These are phyloP conservation scores for Sterrhoptilus dennistouni DNA, from an alignment of 2,113 vertebrate species.

Conservation along the genomic window DNA sequence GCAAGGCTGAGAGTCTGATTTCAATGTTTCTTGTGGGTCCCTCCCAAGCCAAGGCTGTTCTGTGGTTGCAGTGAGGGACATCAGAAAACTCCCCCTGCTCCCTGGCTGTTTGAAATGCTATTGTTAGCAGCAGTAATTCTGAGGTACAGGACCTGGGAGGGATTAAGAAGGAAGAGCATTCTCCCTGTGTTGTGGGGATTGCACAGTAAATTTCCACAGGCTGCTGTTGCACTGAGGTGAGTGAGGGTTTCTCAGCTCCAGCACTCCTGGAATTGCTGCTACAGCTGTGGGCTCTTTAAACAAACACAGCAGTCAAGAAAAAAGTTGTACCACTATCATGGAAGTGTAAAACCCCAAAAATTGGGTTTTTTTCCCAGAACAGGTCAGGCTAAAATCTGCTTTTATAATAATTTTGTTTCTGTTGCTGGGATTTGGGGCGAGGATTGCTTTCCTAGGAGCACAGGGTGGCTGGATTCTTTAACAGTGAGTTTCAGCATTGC, in stretches of 20 bases:
- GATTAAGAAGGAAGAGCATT: constrained; percentile 39
- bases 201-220: constrained; percentile 46
- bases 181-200: not conserved
- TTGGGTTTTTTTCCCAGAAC: not conserved
- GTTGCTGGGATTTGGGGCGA: not conserved
- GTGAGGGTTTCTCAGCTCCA: not conserved
- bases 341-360: not conserved
- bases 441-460: not conserved
- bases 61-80: not conserved
- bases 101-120: not conserved
- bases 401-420: not conserved
- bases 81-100: not conserved
- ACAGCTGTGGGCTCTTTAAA: not conserved
- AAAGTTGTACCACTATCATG: not conserved
- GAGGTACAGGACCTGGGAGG: not conserved
- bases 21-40: not conserved
- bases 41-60: not conserved
- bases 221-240: not conserved
- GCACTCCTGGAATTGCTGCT: not conserved
- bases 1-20: not conserved
- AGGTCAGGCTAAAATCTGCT: not conserved
- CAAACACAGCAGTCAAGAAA: not conserved
- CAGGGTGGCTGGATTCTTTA: not conserved
- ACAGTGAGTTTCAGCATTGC: not conserved
- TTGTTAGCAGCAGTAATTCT: constrained; percentile 52